These are phyloP conservation scores for Chaetops frenatus DNA, from an alignment of 2,113 vertebrate genomes.

Conservation along the genomic window DNA sequence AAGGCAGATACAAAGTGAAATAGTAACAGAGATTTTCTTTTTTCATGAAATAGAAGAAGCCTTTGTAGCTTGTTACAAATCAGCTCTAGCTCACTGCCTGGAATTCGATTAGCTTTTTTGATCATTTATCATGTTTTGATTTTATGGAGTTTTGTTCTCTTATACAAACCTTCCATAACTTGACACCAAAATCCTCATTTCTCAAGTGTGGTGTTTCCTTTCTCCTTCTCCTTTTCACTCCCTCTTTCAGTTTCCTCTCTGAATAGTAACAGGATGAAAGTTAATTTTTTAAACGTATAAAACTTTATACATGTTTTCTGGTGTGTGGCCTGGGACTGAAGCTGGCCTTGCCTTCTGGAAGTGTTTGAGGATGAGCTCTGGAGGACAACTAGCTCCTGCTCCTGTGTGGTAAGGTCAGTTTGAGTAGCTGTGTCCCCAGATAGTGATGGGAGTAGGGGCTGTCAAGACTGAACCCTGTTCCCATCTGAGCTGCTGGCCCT, in stretches of 20 bases:
- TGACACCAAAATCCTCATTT: not conserved
- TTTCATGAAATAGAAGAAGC: not conserved
- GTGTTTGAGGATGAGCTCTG: not conserved
- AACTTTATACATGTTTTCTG: not conserved
- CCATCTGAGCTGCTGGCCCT: not conserved
- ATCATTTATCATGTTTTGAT: not conserved
- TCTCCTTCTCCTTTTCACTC: not conserved
- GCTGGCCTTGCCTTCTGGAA: not conserved
- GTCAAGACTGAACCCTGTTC: not conserved
- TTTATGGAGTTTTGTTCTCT: not conserved
- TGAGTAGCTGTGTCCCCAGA: not conserved
- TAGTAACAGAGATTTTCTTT: not conserved
- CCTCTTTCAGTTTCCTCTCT: not conserved
- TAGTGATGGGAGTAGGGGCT: not conserved
- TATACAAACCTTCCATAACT: not conserved
- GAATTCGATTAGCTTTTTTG: not conserved
- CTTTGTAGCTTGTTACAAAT: slow-evolving; percentile 10
- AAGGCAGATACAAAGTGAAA: not conserved
- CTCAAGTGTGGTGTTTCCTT: not conserved
- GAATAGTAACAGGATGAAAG: not conserved
- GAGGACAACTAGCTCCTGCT: not conserved
- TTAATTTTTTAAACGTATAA: not conserved
- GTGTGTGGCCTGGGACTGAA: not conserved
- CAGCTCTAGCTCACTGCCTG: not conserved
- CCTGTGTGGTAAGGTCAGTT: not conserved